Evolutionary conservation across 2,113 vertebrate species (phyloP).

Genomic region (Odocoileus virginianus): DNA sequence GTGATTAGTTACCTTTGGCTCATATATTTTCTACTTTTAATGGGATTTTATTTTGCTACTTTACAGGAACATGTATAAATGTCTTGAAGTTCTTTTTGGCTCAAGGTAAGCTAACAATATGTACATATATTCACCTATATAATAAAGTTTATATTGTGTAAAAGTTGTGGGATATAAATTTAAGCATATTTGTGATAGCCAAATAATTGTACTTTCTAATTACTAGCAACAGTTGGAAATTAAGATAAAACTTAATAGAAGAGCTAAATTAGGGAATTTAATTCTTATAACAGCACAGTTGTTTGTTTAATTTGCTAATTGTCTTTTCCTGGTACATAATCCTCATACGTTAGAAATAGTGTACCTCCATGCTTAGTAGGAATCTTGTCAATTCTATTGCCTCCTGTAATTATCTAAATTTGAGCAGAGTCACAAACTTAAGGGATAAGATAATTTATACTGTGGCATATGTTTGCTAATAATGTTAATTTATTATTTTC

Average conservation of each 20-base stretch:
- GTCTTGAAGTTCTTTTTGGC: neutral
- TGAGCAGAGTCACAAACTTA: neutral
- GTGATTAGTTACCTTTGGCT: slow-evolving; percentile 1
- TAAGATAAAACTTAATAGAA: slow-evolving; percentile 28
- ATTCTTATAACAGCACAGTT: slow-evolving; percentile 12
- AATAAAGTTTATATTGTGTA: neutral
- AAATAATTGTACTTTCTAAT: slow-evolving; percentile 32
- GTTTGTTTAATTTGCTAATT: slow-evolving; percentile 21
- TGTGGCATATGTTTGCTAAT: neutral
- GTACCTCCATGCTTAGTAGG: slow-evolving; percentile 7
- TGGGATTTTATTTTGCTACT: neutral
- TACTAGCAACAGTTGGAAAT: slow-evolving; percentile 2
- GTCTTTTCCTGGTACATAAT: neutral
- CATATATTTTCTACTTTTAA: neutral
- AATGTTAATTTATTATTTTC: neutral
- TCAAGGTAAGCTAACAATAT: neutral
- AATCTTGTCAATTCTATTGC: slow-evolving; percentile 1
- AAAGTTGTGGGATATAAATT: slow-evolving; percentile 1
- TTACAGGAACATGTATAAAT: neutral
- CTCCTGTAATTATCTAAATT: neutral
- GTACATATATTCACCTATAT: neutral
- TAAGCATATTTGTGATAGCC: neutral
- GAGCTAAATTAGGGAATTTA: slow-evolving; percentile 1
- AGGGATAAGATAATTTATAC: slow-evolving; percentile 27
- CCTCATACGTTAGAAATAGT: slow-evolving; percentile 15